Percentiles rank a stretch among this genome's conserved stretches.
Evolutionary conservation across 2,113 vertebrate species (phyloP).

Genomic region (Indicator indicator): DNA sequence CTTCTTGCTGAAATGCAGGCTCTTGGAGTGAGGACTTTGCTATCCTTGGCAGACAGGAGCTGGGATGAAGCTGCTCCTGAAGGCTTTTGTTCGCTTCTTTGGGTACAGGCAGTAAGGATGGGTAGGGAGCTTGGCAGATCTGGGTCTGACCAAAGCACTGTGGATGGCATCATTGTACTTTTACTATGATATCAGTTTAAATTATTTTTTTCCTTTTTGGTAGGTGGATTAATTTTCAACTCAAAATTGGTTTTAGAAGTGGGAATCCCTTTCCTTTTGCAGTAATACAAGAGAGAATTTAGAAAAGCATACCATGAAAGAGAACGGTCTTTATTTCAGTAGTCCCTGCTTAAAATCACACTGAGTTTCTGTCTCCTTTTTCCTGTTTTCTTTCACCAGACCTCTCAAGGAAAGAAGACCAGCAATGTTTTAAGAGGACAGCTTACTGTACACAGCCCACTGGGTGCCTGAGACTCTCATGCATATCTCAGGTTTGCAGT

Average conservation of each 20-base stretch:
- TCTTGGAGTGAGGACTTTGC: accelerated
- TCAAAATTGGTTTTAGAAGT: neutral
- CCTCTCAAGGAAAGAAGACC: neutral
- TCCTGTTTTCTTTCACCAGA: neutral
- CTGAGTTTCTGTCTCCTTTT: neutral
- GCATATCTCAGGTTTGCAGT: neutral
- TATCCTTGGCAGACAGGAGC: neutral
- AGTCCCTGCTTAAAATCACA: neutral
- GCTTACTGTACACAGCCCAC: neutral
- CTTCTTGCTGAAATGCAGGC: neutral
- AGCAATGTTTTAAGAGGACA: neutral
- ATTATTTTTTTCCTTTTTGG: neutral
- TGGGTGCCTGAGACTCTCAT: neutral
- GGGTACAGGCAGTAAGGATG: neutral
- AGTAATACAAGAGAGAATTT: neutral
- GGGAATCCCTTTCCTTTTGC: neutral
- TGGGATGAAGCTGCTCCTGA: neutral
- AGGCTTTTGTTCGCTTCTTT: neutral
- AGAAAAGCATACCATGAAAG: neutral
- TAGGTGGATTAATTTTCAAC: neutral
- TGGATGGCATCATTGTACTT: neutral
- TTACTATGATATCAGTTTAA: neutral
- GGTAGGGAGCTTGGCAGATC: neutral
- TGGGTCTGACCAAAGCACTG: neutral
- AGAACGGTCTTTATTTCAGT: neutral